Evolutionary conservation across 2,797 vertebrate genomes (phyloP), one percentile per base, ranked within the genome.

Genomic region (Microctenopoma stevenorrisi): DNA sequence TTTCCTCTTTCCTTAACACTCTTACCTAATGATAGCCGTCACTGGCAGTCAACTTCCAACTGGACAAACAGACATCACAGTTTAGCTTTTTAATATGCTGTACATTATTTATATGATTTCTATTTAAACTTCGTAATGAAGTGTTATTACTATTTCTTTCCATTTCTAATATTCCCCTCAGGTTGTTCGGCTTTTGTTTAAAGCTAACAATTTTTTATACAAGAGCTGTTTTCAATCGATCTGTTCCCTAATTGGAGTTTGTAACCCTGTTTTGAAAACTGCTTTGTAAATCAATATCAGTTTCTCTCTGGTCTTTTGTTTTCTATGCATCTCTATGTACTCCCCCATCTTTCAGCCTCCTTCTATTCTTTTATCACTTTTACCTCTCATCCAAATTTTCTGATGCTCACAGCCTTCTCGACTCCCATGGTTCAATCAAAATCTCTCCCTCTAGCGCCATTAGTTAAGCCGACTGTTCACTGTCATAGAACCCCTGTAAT

Each of bases 401-500:
- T 61, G 64, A 66, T 54, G 28, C 48, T 76, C 46, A 4, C 28
- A 12, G 48, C 44, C 44, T 54, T 55, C 63, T 68, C 3, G 48
- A 77, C 77, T 79, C 46, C 69, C 63, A 55, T 58, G 52, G 28
- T 68, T 87, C 72, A 80, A 71, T 87, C 88, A 84, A 73, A 80
- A 74, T 64, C 49, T 71, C 54, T 68, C 74, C 79, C 71, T 72
- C 68, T 22, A 76, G 76, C 74, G 10, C 78, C 81, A 81, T 88
- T 85, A 83, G 80, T 62, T 53, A 50, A 75, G 79, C 81, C 11
- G 55, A 70, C 72, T 74, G 76, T 81, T 87, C 78, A 53, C 76
- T 63, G 72, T 74, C 58, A 65, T 60, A 58, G 72, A 75, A 68
- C 64, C 80, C 83, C 84, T 88, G 86, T 89, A 91, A 83, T 87